Evolutionary conservation across 2,888 invertebrate genomes (phyloP).

Genomic region (Metallyticus violacea): DNA sequence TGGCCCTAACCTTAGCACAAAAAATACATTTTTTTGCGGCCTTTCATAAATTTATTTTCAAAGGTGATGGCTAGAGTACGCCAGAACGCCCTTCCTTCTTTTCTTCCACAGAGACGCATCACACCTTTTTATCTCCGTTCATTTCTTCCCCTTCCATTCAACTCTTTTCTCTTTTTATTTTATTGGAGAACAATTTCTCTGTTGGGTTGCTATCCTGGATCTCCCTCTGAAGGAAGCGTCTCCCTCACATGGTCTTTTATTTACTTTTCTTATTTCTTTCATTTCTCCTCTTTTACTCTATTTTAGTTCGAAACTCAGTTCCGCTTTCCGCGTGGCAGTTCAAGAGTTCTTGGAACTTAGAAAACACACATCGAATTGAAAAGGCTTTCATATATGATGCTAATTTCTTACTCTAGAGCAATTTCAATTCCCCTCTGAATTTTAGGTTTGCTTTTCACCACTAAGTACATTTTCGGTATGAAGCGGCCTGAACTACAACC

Average conservation of each 20-base stretch:
- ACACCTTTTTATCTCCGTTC: neutral
- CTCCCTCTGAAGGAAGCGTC: neutral
- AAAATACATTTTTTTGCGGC: neutral
- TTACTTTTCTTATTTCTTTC: neutral
- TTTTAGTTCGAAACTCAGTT: neutral
- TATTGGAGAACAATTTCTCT: slow-evolving; percentile 2
- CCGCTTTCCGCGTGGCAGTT: neutral
- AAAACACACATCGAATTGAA: neutral
- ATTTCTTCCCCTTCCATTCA: neutral
- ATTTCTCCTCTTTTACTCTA: neutral
- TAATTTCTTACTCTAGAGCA: neutral
- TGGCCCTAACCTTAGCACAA: neutral
- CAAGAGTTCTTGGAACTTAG: neutral
- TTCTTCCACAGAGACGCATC: neutral
- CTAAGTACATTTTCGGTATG: no score
- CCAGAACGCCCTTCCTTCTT: neutral
- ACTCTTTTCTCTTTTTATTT: neutral
- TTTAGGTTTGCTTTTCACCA: no score
- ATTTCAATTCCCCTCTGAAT: no score
- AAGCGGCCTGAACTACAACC: no score
- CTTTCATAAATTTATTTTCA: slow-evolving; percentile 12
- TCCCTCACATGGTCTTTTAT: neutral
- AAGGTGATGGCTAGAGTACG: slow-evolving; percentile 6
- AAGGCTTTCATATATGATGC: neutral
- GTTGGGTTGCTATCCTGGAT: neutral